Evolutionary conservation across 2,888 invertebrate species (phyloP).

Genomic region (Caenorhabditis drosophilae): DNA sequence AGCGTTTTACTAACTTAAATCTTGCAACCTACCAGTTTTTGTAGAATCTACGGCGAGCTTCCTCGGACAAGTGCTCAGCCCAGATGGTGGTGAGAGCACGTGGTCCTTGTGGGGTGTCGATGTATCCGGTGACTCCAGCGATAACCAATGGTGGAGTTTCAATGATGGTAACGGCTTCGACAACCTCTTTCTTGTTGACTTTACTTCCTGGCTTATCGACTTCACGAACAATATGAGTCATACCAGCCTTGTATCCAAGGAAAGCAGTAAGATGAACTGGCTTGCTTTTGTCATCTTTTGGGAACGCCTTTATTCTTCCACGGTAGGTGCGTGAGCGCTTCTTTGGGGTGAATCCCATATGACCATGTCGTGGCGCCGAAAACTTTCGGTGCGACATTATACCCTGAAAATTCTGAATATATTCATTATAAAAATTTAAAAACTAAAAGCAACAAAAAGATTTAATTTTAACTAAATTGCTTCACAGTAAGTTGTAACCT

Average conservation of each 20-base stretch:
- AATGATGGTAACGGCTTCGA: conserved; percentile 96
- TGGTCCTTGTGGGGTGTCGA: conserved; percentile 96
- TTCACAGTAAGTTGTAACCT: too few species aligned
- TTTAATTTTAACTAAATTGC: too few species aligned
- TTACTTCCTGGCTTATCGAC: conserved; percentile 76
- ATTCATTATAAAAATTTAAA: neutral
- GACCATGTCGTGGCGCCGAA: conserved; percentile 98
- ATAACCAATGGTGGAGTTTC: conserved; percentile 98
- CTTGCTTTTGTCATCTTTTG: conserved; percentile 88
- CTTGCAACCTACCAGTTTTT: conserved; percentile 94
- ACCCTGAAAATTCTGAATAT: conserved; percentile 26
- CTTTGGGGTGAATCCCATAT: conserved; percentile 99
- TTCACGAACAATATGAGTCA: conserved; percentile 98
- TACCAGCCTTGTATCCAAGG: conserved; percentile 97
- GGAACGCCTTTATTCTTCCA: conserved; percentile 99
- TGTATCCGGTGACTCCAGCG: conserved; percentile 94
- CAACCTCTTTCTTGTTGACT: conserved; percentile 99
- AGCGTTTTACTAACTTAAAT: too few species aligned
- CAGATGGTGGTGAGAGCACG: conserved; percentile 93
- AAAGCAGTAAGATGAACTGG: conserved; percentile 93
- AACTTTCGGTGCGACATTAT: conserved; percentile 94
- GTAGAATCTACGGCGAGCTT: conserved; percentile 97
- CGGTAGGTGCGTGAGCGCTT: conserved; percentile 94
- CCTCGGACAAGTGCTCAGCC: conserved; percentile 98
- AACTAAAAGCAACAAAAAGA: too few species aligned